A percentile compares a stretch with the other conserved stretches of the same genome.
These are phyloP conservation scores for Cephus spinipes DNA, from an alignment of 2,888 invertebrate species.

Conservation along the genomic window DNA sequence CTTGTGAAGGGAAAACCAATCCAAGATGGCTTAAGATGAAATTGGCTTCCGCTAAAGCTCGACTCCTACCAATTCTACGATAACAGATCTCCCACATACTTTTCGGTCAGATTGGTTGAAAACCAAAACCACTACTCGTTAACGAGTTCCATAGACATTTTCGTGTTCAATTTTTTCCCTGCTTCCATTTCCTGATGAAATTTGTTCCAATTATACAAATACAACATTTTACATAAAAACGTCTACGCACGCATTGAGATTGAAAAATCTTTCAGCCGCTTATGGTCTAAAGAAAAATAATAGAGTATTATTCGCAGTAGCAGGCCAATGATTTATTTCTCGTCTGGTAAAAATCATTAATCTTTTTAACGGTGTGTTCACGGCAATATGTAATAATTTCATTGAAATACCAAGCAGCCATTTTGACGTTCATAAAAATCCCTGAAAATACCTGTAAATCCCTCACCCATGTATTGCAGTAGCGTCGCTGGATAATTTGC, in stretches of 20 bases:
- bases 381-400: background rate
- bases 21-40: conserved; percentile 12
- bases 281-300: background rate
- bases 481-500: background rate
- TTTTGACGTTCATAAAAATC: background rate
- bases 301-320: background rate
- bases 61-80: background rate
- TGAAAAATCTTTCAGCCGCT: background rate
- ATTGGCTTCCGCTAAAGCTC: background rate
- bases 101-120: background rate
- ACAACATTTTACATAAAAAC: background rate
- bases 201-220: background rate
- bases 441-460: background rate
- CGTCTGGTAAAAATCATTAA: conserved; percentile 13
- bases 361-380: conserved; percentile 11
- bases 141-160: background rate
- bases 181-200: background rate
- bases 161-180: background rate
- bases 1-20: conserved; percentile 12
- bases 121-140: background rate
- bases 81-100: background rate
- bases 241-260: background rate
- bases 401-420: background rate
- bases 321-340: background rate
- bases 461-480: background rate